Evolutionary conservation across 2,888 invertebrate species (phyloP), one percentile per base, ranked within the genome.

Genomic region (Imbricaverruca yamaguchii): DNA sequence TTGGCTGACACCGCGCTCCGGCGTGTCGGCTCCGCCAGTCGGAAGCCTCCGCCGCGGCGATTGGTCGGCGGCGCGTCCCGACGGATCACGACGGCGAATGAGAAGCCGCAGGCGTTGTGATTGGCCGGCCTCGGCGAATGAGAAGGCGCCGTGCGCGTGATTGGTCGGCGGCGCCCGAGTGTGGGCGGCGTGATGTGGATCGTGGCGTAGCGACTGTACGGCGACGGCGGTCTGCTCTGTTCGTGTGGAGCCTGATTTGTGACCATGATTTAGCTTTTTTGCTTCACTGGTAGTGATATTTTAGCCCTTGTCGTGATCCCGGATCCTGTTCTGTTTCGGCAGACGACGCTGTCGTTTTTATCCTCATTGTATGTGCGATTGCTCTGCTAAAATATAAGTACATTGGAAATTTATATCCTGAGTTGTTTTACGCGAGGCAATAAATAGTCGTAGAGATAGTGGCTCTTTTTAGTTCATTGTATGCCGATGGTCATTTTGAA

Each of bases 211-310:
- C 15, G 8, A 8, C 3, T 21, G 63, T 63, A 18, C 63, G 21
- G 21, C 63, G n/a, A 3, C 67, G 25, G 12, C 25, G 39, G 13
- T 13, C 25, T 2, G 23, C 65, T 21, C 65, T 23, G 39, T 15
- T 15, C 25, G 18, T 39, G 67, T 67, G 67, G 12, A 39, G 39
- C 67, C 67, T 67, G 67, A 67, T 67, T 67, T 67, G 67, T 67
- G 39, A 23, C 67, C 67, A 13, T 39, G 25, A 67, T 39, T 67
- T 67, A 39, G 39, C 25, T 39, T 39, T 67, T 67, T 67, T 67
- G 67, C 67, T 67, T 67, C 67, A 67, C 11, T 67, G 67, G 67
- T 67, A 67, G 67, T 67, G 67, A 25, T 67, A 67, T 67, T 67
- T 67, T 67, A 67, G 67, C 67, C 23, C 39, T 9, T 67, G 67